Evolutionary conservation across 2,797 vertebrate species (phyloP).

Genomic region (Cuniculus paca): DNA sequence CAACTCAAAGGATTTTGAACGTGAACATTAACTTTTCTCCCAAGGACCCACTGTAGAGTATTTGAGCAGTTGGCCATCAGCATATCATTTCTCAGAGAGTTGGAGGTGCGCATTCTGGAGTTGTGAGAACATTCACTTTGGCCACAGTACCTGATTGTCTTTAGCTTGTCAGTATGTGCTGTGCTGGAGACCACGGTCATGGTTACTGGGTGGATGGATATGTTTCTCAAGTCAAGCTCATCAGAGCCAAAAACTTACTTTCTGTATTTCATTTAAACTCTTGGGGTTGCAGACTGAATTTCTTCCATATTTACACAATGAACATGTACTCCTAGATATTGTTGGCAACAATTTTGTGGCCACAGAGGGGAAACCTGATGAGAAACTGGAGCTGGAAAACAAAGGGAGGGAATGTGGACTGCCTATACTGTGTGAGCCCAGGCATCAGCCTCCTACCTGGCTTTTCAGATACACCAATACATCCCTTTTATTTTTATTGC

Average conservation of each 20-base stretch:
- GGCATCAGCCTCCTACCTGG: neutral
- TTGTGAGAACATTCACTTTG: too few species aligned
- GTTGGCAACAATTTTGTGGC: neutral
- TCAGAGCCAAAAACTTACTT: neutral
- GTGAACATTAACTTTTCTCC: neutral
- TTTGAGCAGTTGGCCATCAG: neutral
- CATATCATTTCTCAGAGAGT: neutral
- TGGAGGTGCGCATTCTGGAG: neutral
- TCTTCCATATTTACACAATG: neutral
- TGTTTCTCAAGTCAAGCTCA: neutral
- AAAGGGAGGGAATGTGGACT: neutral
- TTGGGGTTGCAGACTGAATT: neutral
- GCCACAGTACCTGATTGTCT: neutral
- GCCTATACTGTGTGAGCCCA: fast-evolving
- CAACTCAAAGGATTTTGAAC: neutral
- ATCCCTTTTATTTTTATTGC: neutral
- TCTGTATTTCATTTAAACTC: neutral
- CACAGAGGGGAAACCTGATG: neutral
- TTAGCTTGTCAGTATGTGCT: too few species aligned
- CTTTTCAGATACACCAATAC: neutral
- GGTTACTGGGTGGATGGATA: neutral
- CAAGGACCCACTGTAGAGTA: neutral
- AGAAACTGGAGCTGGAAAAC: neutral
- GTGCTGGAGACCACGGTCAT: neutral
- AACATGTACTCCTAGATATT: neutral